Evolutionary conservation across 2,113 vertebrate species (phyloP).

Genomic region (Glaucidium brasilianum): DNA sequence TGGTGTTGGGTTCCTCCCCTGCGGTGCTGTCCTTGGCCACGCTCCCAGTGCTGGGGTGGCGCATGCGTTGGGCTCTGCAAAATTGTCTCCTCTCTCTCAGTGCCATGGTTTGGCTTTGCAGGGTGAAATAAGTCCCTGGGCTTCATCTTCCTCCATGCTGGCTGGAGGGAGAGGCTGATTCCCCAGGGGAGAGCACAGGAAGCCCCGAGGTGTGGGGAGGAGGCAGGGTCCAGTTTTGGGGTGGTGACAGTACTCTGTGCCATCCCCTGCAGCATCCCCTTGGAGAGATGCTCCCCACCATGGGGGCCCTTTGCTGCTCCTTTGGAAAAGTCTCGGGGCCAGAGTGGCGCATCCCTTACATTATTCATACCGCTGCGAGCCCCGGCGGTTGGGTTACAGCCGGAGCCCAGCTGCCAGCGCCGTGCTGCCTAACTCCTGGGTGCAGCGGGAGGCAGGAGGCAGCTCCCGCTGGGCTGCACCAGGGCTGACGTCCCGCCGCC

Average conservation of each 20-base stretch:
- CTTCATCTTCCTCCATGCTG: background rate
- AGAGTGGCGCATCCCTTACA: slow-evolving; percentile 81
- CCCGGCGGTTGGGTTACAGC: slow-evolving; percentile 84
- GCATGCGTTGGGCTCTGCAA: background rate
- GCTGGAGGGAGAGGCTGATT: background rate
- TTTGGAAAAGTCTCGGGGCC: slow-evolving; percentile 77
- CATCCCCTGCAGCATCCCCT: fast-evolving
- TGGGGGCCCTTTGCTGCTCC: slow-evolving; percentile 33
- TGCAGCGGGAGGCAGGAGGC: slow-evolving; percentile 11
- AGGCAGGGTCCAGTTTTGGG: background rate
- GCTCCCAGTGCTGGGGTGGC: fast-evolving
- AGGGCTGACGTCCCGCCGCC: background rate
- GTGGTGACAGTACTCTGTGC: fast-evolving
- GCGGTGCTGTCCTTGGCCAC: fast-evolving
- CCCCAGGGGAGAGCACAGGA: background rate
- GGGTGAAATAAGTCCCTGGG: background rate
- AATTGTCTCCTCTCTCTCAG: background rate
- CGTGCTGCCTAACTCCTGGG: slow-evolving; percentile 50
- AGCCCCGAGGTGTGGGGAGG: fast-evolving
- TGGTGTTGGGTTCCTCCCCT: background rate
- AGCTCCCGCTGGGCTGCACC: background rate
- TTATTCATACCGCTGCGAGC: slow-evolving; percentile 84
- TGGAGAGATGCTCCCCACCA: fast-evolving
- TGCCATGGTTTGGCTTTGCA: fast-evolving
- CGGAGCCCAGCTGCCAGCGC: slow-evolving; percentile 66